A percentile compares a stretch with the other conserved stretches of the same genome.
These are phyloP conservation scores for Galagoides demidoff DNA, from an alignment of 2,797 vertebrate species.

Conservation along the genomic window DNA sequence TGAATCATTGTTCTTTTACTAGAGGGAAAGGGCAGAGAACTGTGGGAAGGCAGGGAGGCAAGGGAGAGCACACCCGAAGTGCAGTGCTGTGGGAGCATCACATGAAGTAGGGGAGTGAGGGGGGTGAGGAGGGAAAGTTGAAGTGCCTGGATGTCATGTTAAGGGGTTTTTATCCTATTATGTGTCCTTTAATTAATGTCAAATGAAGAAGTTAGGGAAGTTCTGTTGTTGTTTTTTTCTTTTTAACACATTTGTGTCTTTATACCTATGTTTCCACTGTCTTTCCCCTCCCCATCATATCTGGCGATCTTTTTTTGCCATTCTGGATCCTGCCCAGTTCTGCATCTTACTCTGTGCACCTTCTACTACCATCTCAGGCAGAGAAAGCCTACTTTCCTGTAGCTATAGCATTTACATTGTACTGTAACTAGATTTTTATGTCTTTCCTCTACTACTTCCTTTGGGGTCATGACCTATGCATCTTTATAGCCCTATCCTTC, in stretches of 20 bases:
- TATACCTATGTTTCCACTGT: background rate
- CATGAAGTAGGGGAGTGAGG: rapidly evolving
- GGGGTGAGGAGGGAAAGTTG: background rate
- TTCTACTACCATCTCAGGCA: background rate
- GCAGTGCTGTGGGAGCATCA: rapidly evolving
- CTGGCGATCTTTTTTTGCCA: background rate
- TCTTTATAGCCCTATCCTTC: background rate
- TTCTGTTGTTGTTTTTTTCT: background rate
- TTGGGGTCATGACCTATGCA: background rate
- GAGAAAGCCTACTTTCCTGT: background rate
- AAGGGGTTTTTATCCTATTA: background rate
- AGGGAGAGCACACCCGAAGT: background rate
- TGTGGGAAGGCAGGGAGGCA: background rate
- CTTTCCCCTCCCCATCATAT: background rate
- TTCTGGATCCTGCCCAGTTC: background rate
- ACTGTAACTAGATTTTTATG: background rate
- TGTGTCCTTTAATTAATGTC: background rate
- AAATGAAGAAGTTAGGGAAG: background rate
- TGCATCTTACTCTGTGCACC: background rate
- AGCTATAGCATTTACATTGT: background rate
- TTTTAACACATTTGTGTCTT: background rate
- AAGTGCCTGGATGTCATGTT: background rate
- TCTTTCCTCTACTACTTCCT: background rate
- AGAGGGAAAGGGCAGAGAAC: background rate
- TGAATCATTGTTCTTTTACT: background rate